phyloP scores from a whole-genome alignment of 2,888 invertebrate genomes.

The Geotrupes spiniger region DNA sequence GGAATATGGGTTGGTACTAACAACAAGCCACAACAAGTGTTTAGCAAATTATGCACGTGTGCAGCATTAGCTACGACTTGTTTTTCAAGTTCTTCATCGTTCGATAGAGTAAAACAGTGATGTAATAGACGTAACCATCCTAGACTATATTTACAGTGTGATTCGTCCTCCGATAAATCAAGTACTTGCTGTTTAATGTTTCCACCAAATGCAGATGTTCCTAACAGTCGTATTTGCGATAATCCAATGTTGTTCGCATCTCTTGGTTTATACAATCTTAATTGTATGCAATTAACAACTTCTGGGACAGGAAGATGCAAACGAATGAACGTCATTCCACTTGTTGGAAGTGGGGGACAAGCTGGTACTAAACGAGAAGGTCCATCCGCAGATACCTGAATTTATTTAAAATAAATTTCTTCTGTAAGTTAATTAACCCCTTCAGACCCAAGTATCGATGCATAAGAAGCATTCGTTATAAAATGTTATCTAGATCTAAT shows the following conservation, averaged over 20 bases:
- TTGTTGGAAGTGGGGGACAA: constrained; percentile 81
- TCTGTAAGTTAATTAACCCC: too few species aligned
- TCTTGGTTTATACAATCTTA: constrained; percentile 74
- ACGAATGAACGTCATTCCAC: constrained; percentile 84
- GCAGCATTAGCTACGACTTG: constrained; percentile 63
- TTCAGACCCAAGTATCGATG: neutral
- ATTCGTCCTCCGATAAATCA: constrained; percentile 55
- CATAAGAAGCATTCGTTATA: neutral
- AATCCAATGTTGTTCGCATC: constrained; percentile 89
- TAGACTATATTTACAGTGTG: constrained; percentile 59
- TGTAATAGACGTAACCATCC: constrained; percentile 83
- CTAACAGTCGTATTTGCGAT: constrained; percentile 80
- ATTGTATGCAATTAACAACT: constrained; percentile 78
- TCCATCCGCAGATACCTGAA: constrained; percentile 66
- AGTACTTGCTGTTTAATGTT: constrained; percentile 38
- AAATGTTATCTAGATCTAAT: too few species aligned
- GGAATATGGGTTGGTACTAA: constrained; percentile 65
- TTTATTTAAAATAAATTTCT: too few species aligned
- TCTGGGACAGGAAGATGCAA: constrained; percentile 79
- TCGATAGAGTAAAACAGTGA: constrained; percentile 65
- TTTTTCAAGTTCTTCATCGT: constrained; percentile 46
- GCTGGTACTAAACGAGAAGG: constrained; percentile 76
- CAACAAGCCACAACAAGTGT: constrained; percentile 69
- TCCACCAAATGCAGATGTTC: constrained; percentile 81
- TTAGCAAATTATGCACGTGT: constrained; percentile 63